Evolutionary conservation across 2,888 invertebrate genomes (phyloP).

Genomic region (Clanis bilineata): DNA sequence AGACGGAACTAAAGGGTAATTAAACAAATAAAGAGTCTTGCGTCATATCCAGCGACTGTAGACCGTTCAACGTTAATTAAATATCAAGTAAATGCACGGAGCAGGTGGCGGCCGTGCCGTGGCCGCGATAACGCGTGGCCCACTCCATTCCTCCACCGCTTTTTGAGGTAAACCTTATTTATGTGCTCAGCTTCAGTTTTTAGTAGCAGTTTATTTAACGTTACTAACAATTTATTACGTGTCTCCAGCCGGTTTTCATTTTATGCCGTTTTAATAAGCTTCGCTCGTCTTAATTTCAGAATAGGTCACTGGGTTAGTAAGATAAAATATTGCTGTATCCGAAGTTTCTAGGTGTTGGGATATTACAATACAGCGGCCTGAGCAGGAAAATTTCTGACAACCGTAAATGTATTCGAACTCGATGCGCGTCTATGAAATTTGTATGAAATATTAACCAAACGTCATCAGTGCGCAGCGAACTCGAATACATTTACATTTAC

Average conservation of each 20-base stretch:
- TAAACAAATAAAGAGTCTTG: not conserved
- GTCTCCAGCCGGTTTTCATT: constrained; percentile 12
- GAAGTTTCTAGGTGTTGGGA: constrained; percentile 6
- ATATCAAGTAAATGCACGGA: constrained; percentile 60
- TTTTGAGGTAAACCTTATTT: constrained; percentile 71
- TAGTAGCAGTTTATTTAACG: constrained; percentile 32
- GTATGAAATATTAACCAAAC: no score
- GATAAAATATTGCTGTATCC: constrained; percentile 21
- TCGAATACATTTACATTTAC: no score
- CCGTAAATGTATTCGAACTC: no score
- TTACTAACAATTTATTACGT: constrained; percentile 9
- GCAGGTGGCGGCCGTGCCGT: constrained; percentile 58
- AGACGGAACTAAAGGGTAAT: not conserved
- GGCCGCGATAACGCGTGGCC: constrained; percentile 60
- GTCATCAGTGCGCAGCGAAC: no score
- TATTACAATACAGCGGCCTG: no score
- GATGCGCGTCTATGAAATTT: no score
- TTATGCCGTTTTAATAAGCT: constrained; percentile 6
- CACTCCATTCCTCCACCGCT: constrained; percentile 54
- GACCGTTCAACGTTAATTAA: constrained; percentile 59
- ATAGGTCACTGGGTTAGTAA: constrained; percentile 14
- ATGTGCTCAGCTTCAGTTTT: constrained; percentile 32
- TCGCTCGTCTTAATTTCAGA: constrained; percentile 4
- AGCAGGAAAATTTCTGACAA: no score
- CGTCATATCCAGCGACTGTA: constrained; percentile 43